Percentiles rank a stretch among this genome's conserved stretches.
Evolutionary conservation across 2,797 vertebrate species (phyloP).

Genomic region (Delichon dasypus): DNA sequence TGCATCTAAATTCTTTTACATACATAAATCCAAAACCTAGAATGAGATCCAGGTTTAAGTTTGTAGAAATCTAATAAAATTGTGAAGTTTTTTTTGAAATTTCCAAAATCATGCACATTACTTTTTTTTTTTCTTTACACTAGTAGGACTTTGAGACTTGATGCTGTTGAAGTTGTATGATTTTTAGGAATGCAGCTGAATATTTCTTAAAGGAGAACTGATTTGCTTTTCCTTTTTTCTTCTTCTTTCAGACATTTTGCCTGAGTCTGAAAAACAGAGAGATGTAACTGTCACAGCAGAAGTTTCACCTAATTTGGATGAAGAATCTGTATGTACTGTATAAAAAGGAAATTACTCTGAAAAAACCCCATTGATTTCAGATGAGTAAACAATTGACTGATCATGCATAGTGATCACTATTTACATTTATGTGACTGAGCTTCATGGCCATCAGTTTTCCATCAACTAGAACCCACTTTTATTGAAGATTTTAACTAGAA

Average conservation of each 20-base stretch:
- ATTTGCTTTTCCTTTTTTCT: constrained; percentile 12
- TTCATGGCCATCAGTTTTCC: background rate
- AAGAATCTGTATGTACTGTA: constrained; percentile 82
- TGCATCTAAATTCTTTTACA: background rate
- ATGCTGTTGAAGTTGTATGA: background rate
- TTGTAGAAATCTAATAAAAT: background rate
- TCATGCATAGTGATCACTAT: background rate
- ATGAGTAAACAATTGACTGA: background rate
- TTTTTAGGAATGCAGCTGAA: background rate
- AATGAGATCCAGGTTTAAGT: background rate
- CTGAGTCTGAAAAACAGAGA: constrained; percentile 78
- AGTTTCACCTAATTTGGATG: constrained; percentile 83
- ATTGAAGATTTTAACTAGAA: background rate
- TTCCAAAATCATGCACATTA: background rate
- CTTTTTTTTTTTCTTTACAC: background rate
- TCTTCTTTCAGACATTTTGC: constrained; percentile 82
- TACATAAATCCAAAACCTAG: background rate
- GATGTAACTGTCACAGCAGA: constrained; percentile 79
- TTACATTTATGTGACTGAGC: background rate
- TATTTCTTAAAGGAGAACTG: background rate
- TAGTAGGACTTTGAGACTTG: background rate
- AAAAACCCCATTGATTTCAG: background rate
- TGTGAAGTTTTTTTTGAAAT: background rate
- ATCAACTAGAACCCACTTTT: background rate
- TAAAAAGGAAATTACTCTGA: background rate